Conservation (phyloP, 2,113 vertebrate genomes). For the Hemicordylus capensis region DNA sequence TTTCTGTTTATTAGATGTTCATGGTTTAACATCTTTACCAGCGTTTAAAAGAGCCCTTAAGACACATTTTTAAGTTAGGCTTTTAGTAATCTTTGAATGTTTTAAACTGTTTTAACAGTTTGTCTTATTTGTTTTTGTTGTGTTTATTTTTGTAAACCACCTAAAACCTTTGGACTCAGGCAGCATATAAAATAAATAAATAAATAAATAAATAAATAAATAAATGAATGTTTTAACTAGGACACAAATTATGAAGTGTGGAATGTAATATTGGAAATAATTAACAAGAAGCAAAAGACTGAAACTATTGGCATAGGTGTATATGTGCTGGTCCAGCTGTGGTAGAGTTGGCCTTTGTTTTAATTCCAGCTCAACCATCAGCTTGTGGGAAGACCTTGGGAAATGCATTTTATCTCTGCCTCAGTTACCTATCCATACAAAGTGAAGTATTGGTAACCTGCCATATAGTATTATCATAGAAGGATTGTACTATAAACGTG, state of each 20-base stretch:
- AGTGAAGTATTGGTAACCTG: background rate
- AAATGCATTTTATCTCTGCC: background rate
- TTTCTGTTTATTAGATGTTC: background rate
- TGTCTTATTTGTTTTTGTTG: too few relatives aligned
- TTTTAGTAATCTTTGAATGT: too few relatives aligned
- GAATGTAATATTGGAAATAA: background rate
- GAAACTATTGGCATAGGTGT: background rate
- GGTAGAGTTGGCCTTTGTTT: background rate
- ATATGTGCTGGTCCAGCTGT: too few relatives aligned
- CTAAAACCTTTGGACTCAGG: too few relatives aligned
- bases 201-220: too few relatives aligned
- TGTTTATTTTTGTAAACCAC: too few relatives aligned
- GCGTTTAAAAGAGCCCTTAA: too few relatives aligned
- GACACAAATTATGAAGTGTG: background rate
- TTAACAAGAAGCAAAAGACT: background rate
- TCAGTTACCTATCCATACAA: background rate
- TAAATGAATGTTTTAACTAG: too few relatives aligned
- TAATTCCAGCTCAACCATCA: background rate
- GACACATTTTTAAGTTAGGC: too few relatives aligned
- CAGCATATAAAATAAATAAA: too few relatives aligned
- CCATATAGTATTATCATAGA: background rate
- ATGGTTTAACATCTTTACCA: too few relatives aligned
- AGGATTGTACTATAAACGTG: background rate
- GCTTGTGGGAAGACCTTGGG: background rate
- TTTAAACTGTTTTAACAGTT: too few relatives aligned